A percentile compares a stretch with the other conserved stretches of the same genome.
Evolutionary conservation across 2,888 invertebrate genomes (phyloP).

Genomic region (Furcula furcula): DNA sequence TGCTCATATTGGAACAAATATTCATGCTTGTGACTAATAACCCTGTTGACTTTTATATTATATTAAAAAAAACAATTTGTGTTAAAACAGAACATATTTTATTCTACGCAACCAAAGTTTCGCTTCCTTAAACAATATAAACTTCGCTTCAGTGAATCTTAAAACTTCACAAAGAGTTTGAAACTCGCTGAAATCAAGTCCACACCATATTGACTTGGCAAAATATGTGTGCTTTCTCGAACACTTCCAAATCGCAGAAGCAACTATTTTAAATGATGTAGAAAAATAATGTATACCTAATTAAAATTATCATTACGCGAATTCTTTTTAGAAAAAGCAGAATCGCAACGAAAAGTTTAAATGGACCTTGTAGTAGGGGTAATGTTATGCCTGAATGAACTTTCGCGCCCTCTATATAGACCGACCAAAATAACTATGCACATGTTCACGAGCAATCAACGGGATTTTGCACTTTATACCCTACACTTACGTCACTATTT

Average conservation of each 20-base stretch:
- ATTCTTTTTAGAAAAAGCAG: slow-evolving; percentile 21
- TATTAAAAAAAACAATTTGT: too few relatives aligned
- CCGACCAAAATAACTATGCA: slow-evolving; percentile 46
- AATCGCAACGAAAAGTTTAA: slow-evolving; percentile 37
- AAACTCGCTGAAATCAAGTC: slow-evolving; percentile 5
- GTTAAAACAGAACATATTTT: too few relatives aligned
- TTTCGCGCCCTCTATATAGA: slow-evolving; percentile 46
- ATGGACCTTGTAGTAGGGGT: slow-evolving; percentile 42
- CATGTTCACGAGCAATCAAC: slow-evolving; percentile 15
- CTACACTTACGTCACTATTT: slow-evolving; percentile 14
- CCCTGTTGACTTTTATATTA: too few relatives aligned
- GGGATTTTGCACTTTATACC: slow-evolving; percentile 19
- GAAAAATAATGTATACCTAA: too few relatives aligned
- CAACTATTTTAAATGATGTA: too few relatives aligned
- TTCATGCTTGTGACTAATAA: too few relatives aligned
- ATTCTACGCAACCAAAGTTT: background rate
- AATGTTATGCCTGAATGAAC: slow-evolving; percentile 50
- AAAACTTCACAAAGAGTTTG: slow-evolving; percentile 8
- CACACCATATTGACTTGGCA: slow-evolving; percentile 12
- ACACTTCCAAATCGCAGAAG: too few relatives aligned
- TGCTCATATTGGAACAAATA: too few relatives aligned
- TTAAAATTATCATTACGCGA: background rate
- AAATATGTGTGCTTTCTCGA: too few relatives aligned
- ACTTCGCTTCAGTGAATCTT: background rate
- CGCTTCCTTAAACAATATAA: background rate